Conservation (phyloP, 2,888 invertebrate genomes). For the Nephrotoma appendiculata region DNA sequence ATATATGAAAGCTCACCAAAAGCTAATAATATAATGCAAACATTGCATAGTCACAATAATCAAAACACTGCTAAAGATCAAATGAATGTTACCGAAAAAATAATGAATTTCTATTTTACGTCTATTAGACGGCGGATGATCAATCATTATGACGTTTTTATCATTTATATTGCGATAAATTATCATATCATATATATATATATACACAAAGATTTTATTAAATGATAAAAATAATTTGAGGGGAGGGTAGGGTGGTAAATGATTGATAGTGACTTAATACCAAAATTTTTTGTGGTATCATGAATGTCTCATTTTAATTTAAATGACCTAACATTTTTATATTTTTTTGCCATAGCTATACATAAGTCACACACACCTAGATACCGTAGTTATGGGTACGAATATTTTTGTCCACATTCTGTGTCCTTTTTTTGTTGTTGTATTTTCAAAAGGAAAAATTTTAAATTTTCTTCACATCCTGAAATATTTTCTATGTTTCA, state of each 20-base stretch:
- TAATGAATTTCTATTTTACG: no score
- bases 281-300: neutral
- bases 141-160: neutral
- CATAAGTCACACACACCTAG: neutral
- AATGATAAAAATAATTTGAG: neutral
- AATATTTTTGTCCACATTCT: neutral
- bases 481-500: neutral
- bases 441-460: neutral
- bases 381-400: neutral
- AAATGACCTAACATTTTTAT: neutral
- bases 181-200: neutral
- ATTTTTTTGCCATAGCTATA: neutral
- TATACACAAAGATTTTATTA: neutral
- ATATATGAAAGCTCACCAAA: no score
- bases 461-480: neutral
- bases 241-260: neutral
- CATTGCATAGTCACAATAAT: no score
- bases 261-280: neutral
- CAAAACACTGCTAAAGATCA: no score
- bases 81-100: no score
- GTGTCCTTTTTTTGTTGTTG: neutral
- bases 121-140: neutral
- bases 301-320: neutral
- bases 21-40: no score
- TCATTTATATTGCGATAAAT: neutral